Evolutionary conservation across 1,140 invertebrate species (phyloP), one percentile per base, ranked within the genome.

Genomic region (Stegodyphus dumicola): DNA sequence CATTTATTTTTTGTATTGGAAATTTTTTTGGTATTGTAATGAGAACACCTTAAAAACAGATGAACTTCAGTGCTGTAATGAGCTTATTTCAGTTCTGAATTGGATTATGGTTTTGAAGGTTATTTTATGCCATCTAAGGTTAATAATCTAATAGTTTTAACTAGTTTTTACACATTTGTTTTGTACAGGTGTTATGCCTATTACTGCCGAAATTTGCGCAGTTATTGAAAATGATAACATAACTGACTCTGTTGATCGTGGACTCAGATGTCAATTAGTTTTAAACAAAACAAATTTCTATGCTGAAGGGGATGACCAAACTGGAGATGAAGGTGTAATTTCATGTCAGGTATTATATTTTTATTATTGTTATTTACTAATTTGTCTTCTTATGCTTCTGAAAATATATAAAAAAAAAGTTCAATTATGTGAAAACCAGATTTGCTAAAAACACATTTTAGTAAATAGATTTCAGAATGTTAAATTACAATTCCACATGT

Each of bases 231-330:
- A 86, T 4, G 53, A 17, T 11, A 17, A 77, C 4, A 13, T 70
- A 10, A 76, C 78, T 48, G 56, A 73, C 18, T 65, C 6, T 65
- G 67, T 77, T 18, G 49, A 65, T 6, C 6, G 76, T 11, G 76
- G 76, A 3, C 65, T 77, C 7, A 56, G 73, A 15, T 86, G 70
- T 64, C 75, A 64, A 48, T 10, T 86, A 7, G 48, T 86, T n/a
- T 52, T 66, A 74, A 54, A 86, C 15, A 78, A 78, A 48, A 86
- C 84, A 64, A 86, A 86, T 51, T 86, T 86, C 53, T 86, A 78
- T 78, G 66, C 84, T 15, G 75, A 78, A 65, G 84, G 18, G 15
- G 76, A 86, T 86, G 76, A 78, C 6, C 84, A 86, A 65, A 69
- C 75, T 18, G 54, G 84, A 18, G 84, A 86, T 65, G 17, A 13